Percentiles rank a stretch among this genome's conserved stretches.
phyloP scores from a whole-genome alignment of 2,797 vertebrate genomes.

The Lithobates pipiens region DNA sequence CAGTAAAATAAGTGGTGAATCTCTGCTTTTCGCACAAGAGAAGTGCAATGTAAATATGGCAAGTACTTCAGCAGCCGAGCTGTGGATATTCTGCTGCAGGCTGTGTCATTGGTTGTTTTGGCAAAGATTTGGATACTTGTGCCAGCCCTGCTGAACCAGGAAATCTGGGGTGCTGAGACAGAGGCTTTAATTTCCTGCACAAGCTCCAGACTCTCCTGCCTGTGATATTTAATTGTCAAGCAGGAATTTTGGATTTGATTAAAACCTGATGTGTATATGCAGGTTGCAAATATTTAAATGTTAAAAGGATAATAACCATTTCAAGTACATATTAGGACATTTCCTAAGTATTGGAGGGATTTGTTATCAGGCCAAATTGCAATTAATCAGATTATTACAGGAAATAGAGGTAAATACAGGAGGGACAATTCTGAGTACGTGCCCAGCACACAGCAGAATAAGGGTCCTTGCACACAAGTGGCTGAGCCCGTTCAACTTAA shows the following conservation, averaged over 20 bases:
- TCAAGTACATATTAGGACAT: background rate
- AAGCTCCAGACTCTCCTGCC: background rate
- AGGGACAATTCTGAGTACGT: too few relatives aligned
- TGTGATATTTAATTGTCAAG: slow-evolving; percentile 8
- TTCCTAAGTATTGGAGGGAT: background rate
- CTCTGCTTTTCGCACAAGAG: too few relatives aligned
- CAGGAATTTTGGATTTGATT: slow-evolving; percentile 42
- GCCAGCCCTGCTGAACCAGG: slow-evolving; percentile 24
- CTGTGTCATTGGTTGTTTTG: slow-evolving; percentile 13
- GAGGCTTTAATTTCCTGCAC: slow-evolving; percentile 53
- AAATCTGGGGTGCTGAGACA: slow-evolving; percentile 33
- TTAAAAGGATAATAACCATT: background rate
- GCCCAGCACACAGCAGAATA: too few relatives aligned
- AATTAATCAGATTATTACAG: too few relatives aligned
- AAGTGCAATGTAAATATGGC: too few relatives aligned
- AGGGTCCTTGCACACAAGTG: too few relatives aligned
- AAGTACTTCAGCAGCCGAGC: too few relatives aligned
- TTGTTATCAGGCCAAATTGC: too few relatives aligned
- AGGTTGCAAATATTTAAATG: background rate
- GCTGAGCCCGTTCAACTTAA: too few relatives aligned
- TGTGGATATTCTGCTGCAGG: background rate
- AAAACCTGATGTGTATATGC: slow-evolving; percentile 6
- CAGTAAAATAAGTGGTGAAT: too few relatives aligned
- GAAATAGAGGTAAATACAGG: too few relatives aligned
- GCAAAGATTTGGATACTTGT: background rate